Base-by-base conservation (phyloP, 2,113 vertebrate genomes). In the Castor canadensis region DNA sequence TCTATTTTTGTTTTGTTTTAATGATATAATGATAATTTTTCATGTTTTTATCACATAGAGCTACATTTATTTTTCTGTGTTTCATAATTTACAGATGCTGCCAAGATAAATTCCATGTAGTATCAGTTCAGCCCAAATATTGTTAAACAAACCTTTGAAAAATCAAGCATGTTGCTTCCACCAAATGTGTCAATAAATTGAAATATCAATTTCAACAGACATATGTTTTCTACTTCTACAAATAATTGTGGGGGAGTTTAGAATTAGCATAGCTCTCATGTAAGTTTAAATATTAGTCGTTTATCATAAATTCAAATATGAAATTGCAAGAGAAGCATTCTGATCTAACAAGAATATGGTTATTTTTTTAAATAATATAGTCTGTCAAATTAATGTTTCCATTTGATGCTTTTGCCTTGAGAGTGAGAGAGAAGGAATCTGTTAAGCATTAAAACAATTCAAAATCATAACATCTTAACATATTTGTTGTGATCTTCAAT, bases 131-230 rank as follows among this genome's bases (percentile, higher is more conserved):
- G 52, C 47, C 47, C 83, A 93, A 93, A 96, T 90, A 92, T 66
- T 91, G 24, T 76, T 91, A 89, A 83, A 26, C 66, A 94, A 95
- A 94, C 40, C 60, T 87, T 92, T 92, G 52, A 88, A 93, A 94
- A 69, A 20, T 22, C 54, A 49, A 96, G 8, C 71, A 83, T 92
- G 24, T 90, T 93, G 35, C 58, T 79, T 94, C 47, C 47, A 87
- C 73, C 40, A 86, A 94, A 96, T 86, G 58, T 91, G 17, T 87
- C 64, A 91, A 80, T 94, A 95, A 89, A 94, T 75, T 64, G 26
- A 94, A 95, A 92, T 96, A 91, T 40, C 62, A 94, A 40, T 80
- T 97, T 94, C 30, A 54, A 64, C 35, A 84, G 64, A 93, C 28
- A 32, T 4, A 1, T 66, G 38, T 69, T 95, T 95, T 95, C 43